Conservation (phyloP, 2,888 invertebrate species). For the Rhogogaster chlorosoma region DNA sequence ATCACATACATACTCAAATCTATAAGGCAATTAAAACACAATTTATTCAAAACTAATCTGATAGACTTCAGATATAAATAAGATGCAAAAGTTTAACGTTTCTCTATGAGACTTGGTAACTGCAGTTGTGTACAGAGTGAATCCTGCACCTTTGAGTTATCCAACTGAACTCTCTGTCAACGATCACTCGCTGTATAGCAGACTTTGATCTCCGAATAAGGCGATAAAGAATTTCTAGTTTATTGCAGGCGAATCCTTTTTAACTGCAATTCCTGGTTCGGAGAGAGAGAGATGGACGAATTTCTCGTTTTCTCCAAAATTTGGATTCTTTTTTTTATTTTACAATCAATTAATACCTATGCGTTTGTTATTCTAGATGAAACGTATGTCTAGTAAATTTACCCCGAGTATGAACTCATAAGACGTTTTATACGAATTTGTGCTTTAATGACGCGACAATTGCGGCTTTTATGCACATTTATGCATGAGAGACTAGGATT, state of each 20-base stretch:
- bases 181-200: not conserved
- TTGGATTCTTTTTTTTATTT: not conserved
- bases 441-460: not conserved
- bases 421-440: not conserved
- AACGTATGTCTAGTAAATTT: not conserved
- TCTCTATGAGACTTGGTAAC: not conserved
- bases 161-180: not conserved
- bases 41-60: not conserved
- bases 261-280: not conserved
- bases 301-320: not conserved
- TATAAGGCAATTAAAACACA: not conserved
- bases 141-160: not conserved
- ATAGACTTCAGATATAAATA: not conserved
- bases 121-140: not conserved
- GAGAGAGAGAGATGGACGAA: not conserved
- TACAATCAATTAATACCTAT: not conserved
- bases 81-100: not conserved
- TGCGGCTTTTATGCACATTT: constrained; percentile 51
- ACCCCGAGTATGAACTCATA: not conserved
- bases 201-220: not conserved
- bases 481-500: constrained; percentile 45
- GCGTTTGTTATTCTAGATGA: not conserved
- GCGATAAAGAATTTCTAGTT: not conserved
- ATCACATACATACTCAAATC: not conserved
- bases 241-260: not conserved